Conservation (phyloP, 2,797 vertebrate genomes). For the Notamacropus eugenii region DNA sequence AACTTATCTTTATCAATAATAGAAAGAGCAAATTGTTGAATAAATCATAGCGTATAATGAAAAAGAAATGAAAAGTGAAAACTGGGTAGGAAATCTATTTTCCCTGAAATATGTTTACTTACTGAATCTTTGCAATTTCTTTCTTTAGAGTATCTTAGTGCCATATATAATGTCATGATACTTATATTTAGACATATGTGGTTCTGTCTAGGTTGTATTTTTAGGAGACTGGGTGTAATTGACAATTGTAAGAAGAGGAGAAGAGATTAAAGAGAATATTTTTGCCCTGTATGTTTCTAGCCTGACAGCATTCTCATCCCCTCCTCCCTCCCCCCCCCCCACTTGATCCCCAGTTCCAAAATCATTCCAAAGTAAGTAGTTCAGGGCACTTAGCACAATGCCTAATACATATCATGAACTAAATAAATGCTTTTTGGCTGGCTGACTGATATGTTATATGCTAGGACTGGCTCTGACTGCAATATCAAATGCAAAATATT, state of each 20-base stretch:
- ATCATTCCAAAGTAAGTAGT: neutral
- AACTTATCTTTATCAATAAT: slow-evolving; percentile 13
- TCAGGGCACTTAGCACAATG: neutral
- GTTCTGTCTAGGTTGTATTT: neutral
- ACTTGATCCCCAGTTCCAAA: neutral
- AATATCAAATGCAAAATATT: neutral
- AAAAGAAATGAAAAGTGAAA: slow-evolving; percentile 2
- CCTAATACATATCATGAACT: neutral
- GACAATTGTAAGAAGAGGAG: neutral
- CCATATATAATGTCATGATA: neutral
- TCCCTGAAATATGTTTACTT: neutral
- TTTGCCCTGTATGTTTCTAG: neutral
- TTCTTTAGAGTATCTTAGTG: neutral
- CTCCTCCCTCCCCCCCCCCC: fast-evolving
- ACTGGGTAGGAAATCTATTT: slow-evolving; percentile 24
- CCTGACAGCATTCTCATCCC: neutral
- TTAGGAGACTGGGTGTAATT: neutral
- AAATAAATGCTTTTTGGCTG: neutral
- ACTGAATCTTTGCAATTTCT: neutral
- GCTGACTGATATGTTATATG: neutral
- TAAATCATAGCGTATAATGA: neutral
- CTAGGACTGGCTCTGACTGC: neutral
- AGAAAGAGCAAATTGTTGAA: slow-evolving; percentile 12
- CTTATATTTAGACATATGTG: neutral
- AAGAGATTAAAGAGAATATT: neutral